phyloP scores from a whole-genome alignment of 2,888 invertebrate species.

The Nomada fabriciana region DNA sequence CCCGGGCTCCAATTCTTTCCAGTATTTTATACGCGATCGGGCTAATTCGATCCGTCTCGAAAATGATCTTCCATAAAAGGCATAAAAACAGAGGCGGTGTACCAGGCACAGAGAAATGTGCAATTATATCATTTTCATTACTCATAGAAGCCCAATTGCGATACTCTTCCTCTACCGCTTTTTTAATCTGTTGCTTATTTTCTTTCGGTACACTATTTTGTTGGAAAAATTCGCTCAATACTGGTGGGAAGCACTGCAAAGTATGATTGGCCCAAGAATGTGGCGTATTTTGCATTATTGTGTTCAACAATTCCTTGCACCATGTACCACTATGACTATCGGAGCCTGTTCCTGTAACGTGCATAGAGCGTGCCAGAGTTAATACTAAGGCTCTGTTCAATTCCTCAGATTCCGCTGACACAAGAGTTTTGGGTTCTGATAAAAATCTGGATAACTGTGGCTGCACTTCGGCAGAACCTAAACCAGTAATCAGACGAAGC shows the following conservation, averaged over 20 bases:
- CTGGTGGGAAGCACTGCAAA: constrained; percentile 95
- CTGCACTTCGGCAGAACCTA: constrained; percentile 97
- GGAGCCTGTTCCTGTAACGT: constrained; percentile 90
- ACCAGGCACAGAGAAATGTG: constrained; percentile 97
- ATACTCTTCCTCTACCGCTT: constrained; percentile 97
- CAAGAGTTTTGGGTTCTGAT: constrained; percentile 95
- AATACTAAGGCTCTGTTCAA: constrained; percentile 96
- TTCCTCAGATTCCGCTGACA: constrained; percentile 97
- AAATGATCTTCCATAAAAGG: constrained; percentile 97
- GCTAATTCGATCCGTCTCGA: constrained; percentile 96
- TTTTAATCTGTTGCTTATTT: constrained; percentile 95
- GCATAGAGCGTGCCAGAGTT: constrained; percentile 96
- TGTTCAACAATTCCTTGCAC: constrained; percentile 95
- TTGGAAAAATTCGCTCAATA: constrained; percentile 95
- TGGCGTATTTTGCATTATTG: constrained; percentile 97
- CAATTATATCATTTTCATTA: constrained; percentile 97
- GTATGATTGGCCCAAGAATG: constrained; percentile 97
- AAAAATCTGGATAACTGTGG: constrained; percentile 96
- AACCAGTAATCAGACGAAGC: constrained; percentile 92
- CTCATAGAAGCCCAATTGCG: constrained; percentile 98
- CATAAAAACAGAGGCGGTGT: constrained; percentile 96
- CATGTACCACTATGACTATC: constrained; percentile 89
- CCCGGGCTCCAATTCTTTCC: constrained; percentile 96
- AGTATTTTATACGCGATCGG: constrained; percentile 98
- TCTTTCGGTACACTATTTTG: constrained; percentile 93